Evolutionary conservation across 2,888 invertebrate genomes (phyloP).

Genomic region (Papilio protenor): DNA sequence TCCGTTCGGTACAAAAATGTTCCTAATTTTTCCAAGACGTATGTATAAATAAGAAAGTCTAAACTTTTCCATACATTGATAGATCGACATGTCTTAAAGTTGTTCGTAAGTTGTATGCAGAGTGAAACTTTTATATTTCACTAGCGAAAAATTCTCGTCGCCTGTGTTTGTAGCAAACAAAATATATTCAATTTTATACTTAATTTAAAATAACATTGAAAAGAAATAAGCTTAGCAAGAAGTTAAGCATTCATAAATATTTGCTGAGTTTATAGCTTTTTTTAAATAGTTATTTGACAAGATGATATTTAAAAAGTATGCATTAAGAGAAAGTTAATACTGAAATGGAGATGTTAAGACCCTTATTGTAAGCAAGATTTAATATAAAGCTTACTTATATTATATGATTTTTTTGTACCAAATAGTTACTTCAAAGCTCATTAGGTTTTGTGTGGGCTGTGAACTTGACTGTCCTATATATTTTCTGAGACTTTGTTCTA

Average conservation of each 20-base stretch:
- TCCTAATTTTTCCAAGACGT: neutral
- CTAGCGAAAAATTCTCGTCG: neutral
- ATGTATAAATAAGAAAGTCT: neutral
- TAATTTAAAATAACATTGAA: constrained; percentile 5
- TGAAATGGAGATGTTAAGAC: neutral
- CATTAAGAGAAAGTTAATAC: neutral
- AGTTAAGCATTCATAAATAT: neutral
- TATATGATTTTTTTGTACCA: neutral
- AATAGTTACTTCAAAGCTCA: neutral
- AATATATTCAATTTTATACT: neutral
- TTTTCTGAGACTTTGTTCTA: neutral
- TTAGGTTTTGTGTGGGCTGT: neutral
- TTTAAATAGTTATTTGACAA: neutral
- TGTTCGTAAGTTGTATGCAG: constrained; percentile 9
- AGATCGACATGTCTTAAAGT: constrained; percentile 6
- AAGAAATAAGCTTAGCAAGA: neutral
- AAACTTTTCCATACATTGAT: constrained; percentile 13
- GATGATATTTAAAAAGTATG: neutral
- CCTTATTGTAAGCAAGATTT: neutral
- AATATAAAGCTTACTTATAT: neutral
- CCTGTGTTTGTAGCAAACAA: neutral
- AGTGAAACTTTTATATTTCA: constrained; percentile 12
- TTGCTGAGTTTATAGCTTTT: neutral
- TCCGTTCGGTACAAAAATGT: neutral
- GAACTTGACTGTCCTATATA: neutral